Evolutionary conservation across 2,888 invertebrate species (phyloP), one percentile per base, ranked within the genome.

Genomic region (Drosophila atroscutellata): DNA sequence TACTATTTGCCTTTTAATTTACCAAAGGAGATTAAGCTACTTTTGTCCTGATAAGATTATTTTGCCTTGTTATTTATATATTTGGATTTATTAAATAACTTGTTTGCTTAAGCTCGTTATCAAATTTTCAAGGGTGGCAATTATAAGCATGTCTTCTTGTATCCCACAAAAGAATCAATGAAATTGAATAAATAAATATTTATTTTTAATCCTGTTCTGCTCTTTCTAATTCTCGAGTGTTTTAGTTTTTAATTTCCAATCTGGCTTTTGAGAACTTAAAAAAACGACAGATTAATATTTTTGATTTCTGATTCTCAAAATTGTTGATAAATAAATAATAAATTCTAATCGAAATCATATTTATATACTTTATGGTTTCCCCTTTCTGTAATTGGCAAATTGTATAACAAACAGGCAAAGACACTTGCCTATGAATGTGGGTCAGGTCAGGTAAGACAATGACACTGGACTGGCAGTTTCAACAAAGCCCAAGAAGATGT

Each of bases 401-500:
- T 11, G 26, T 26, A 54, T 13, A 26, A 18, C 7, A 26, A n/a
- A 11, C 7, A 15, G 18, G 18, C 18, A 15, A 15, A 36, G 30
- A 28, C 24, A 45, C 28, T 47, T 51, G 45, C n/a, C 18, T 55
- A 34, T 52, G 26, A 39, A 18, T 55, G 15, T 15, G 30, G 34
- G 9, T 54, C 11, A 37, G 11, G 8, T 20, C 32, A 20, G 13
- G 13, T 13, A 11, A 37, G 15, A 28, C 42, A 60, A 32, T 42
- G 55, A 15, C 30, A 42, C 2, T 13, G 34, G 36, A 18, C 28
- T n/a, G n/a, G 15, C 30, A 49, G 26, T 26, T n/a, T 9, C 32
- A 20, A 13, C 26, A 15, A 30, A 15, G 37, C 11, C 24, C n/a
- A 20, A 45, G 45, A 45, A 62, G 45, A 62, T 55, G 47, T 28